Percentiles rank a stretch among this genome's conserved stretches.
These are phyloP conservation scores for Athene noctua DNA, from an alignment of 2,113 vertebrate genomes.

Conservation along the genomic window DNA sequence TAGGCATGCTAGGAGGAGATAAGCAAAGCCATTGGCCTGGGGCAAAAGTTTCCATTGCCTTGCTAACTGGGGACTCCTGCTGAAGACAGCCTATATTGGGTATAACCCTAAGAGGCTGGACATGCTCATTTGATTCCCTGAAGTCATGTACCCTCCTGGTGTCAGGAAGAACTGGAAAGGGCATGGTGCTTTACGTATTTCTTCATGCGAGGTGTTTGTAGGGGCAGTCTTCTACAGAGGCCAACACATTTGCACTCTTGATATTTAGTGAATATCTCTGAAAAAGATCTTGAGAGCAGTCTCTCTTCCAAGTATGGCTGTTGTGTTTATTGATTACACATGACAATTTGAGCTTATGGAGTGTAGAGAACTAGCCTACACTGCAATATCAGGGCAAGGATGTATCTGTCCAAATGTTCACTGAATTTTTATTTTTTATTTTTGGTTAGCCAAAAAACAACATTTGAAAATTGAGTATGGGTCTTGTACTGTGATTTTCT, in stretches of 20 bases:
- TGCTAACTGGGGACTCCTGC: not conserved
- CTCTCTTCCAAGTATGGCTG: not conserved
- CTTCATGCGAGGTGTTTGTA: not conserved
- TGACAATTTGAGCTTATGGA: not conserved
- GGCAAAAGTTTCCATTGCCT: not conserved
- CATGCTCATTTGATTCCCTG: not conserved
- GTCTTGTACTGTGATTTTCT: not conserved
- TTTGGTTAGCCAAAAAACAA: not conserved
- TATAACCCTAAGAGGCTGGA: fast-evolving
- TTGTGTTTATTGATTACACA: not conserved
- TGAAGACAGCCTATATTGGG: not conserved
- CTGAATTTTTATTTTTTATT: not conserved
- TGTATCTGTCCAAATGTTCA: not conserved
- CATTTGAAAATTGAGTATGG: not conserved
- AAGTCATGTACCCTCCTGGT: not conserved
- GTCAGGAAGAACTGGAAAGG: not conserved
- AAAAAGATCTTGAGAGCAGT: not conserved
- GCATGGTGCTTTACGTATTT: not conserved
- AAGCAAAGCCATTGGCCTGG: not conserved
- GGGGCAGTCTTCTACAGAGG: not conserved
- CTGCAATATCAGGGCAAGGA: not conserved
- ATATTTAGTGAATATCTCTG: not conserved
- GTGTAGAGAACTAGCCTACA: not conserved
- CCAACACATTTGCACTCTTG: not conserved
- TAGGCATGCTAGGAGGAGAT: not conserved